A percentile compares a stretch with the other conserved stretches of the same genome.
Evolutionary conservation across 53 echinoderm and acorn worm species (phyloP).

Genomic region (Crossaster papposus): DNA sequence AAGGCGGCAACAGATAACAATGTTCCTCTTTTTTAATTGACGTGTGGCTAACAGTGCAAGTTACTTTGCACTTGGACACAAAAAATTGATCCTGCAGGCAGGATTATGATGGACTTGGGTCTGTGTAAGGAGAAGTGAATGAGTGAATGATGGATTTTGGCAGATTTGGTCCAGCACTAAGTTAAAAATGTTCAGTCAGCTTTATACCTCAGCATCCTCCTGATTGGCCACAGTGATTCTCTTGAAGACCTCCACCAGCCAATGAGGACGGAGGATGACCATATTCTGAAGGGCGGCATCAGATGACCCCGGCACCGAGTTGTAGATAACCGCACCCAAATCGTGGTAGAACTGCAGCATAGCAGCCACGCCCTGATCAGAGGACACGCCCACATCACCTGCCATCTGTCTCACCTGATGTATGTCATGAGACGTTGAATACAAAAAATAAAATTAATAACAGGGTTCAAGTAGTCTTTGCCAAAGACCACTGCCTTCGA

Average conservation of each 20-base stretch:
- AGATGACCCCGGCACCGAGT: slow-evolving; percentile 65
- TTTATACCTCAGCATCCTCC: slow-evolving; percentile 73
- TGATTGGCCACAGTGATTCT: slow-evolving; percentile 70
- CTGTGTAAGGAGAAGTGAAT: too few relatives aligned
- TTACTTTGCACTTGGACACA: too few relatives aligned
- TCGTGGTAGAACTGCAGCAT: slow-evolving; percentile 92
- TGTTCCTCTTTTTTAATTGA: too few relatives aligned
- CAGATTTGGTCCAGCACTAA: too few relatives aligned
- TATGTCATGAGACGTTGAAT: neutral
- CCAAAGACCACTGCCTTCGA: too few relatives aligned
- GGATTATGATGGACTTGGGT: neutral
- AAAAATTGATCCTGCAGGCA: too few relatives aligned
- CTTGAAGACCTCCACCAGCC: slow-evolving; percentile 79
- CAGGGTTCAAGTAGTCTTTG: too few relatives aligned
- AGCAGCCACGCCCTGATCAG: slow-evolving; percentile 65
- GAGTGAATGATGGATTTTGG: too few relatives aligned
- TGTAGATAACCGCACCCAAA: slow-evolving; percentile 81
- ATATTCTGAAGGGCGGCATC: slow-evolving; percentile 77
- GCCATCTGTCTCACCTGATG: slow-evolving; percentile 50
- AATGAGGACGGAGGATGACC: slow-evolving; percentile 80
- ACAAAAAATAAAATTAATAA: neutral
- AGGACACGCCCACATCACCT: slow-evolving; percentile 44
- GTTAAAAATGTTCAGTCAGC: neutral
- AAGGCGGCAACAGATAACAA: too few relatives aligned
- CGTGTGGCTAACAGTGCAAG: too few relatives aligned